Percentiles rank a stretch among this genome's conserved stretches.
These are phyloP conservation scores for Entosphenus tridentatus DNA, from an alignment of 2,113 vertebrate genomes.

Conservation along the genomic window DNA sequence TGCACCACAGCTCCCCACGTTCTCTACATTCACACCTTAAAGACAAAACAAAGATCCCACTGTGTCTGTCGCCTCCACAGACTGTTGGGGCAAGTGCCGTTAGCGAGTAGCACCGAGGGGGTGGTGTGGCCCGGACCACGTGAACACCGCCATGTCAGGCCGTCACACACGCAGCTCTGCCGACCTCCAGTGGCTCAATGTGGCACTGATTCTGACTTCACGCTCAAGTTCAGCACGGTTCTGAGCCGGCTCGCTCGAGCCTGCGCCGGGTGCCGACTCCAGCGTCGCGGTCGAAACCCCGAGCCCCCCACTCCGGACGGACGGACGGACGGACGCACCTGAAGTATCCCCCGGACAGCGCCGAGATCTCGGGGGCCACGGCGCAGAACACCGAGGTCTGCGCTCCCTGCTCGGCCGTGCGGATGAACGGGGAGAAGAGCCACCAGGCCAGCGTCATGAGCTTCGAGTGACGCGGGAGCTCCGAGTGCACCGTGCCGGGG, in stretches of 20 bases:
- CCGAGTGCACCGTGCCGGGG: constrained; percentile 49
- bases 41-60: no score
- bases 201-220: not conserved
- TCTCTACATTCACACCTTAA: no score
- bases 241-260: no score
- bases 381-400: constrained; percentile 70
- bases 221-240: not conserved
- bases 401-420: constrained; percentile 53
- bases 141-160: no score
- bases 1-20: no score
- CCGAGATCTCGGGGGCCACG: constrained; percentile 48
- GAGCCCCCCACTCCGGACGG: not conserved
- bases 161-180: constrained; percentile 20
- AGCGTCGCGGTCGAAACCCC: no score
- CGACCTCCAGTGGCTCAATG: not conserved
- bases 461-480: constrained; percentile 40
- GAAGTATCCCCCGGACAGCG: constrained; percentile 60
- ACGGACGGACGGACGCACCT: constrained; percentile 27
- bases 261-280: no score
- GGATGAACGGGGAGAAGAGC: constrained; percentile 37
- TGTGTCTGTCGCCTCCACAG: no score
- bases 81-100: no score
- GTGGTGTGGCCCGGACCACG: no score
- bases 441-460: constrained; percentile 32
- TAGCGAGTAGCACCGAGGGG: no score